These are phyloP conservation scores for Potorous gilbertii DNA, from an alignment of 2,797 vertebrate genomes.

Conservation along the genomic window DNA sequence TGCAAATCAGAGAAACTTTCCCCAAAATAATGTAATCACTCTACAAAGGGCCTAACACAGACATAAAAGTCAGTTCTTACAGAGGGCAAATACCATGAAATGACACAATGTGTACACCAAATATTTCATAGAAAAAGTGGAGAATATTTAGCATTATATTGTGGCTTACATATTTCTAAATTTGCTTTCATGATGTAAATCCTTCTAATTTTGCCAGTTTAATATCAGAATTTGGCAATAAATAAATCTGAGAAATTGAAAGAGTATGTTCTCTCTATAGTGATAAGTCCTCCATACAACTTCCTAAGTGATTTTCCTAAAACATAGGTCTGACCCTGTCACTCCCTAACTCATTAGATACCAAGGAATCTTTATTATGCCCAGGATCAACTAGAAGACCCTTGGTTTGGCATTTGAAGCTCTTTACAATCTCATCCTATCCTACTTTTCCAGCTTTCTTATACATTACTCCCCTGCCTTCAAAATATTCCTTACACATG, in stretches of 20 bases:
- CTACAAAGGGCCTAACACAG: neutral
- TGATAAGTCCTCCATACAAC: neutral
- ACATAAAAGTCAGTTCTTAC: neutral
- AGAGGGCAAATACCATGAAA: neutral
- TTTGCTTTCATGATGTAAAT: neutral
- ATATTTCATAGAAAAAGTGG: neutral
- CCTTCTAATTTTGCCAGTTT: neutral
- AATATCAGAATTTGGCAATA: neutral
- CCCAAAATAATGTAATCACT: neutral
- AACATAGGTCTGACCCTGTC: neutral
- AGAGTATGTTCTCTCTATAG: neutral
- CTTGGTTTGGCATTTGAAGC: neutral
- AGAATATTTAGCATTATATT: neutral
- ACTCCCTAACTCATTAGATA: neutral
- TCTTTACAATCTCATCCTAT: neutral
- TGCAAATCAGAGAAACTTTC: neutral
- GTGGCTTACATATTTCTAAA: neutral
- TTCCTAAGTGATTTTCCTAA: neutral
- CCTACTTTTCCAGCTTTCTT: neutral
- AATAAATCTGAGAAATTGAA: neutral
- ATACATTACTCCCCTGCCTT: neutral
- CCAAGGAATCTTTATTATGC: neutral
- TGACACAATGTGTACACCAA: too few relatives aligned
- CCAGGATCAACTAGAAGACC: neutral
- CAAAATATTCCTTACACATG: neutral